phyloP scores from a whole-genome alignment of 2,888 invertebrate species.

The Torymus aiolomorphi region DNA sequence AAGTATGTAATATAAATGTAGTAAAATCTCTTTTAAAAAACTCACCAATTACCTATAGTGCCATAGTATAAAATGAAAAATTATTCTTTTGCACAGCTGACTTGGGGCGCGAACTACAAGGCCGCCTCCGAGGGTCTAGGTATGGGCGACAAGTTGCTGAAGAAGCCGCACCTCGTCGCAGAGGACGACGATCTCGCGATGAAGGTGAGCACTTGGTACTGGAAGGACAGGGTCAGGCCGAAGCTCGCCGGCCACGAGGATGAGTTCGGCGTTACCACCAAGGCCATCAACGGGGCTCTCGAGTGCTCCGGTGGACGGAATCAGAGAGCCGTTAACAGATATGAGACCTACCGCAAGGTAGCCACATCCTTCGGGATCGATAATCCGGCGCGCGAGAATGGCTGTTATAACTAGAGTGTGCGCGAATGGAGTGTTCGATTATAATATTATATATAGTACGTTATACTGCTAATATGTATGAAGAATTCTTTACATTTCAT shows the following conservation, averaged over 20 bases:
- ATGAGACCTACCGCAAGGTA: constrained; percentile 32
- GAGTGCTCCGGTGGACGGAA: constrained; percentile 19
- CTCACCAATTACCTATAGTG: no score
- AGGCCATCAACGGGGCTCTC: constrained; percentile 33
- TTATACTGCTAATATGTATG: no score
- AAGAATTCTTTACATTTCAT: no score
- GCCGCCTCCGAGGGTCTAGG: constrained; percentile 36
- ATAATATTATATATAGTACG: no score
- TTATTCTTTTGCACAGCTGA: constrained; percentile 13
- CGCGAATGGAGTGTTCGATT: no score
- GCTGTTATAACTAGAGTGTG: constrained; percentile 38
- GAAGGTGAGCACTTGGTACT: constrained; percentile 36
- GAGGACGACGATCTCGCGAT: constrained; percentile 14
- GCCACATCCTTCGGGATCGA: constrained; percentile 1
- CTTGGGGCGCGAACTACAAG: constrained; percentile 46
- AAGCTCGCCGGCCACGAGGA: neutral
- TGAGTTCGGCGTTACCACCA: constrained; percentile 33
- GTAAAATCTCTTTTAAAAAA: no score
- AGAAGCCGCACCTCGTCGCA: constrained; percentile 43
- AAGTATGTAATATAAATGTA: no score
- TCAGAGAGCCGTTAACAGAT: constrained; percentile 15
- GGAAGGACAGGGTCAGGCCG: constrained; percentile 22
- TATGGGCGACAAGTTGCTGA: constrained; percentile 24
- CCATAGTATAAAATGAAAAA: no score
- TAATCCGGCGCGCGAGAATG: constrained; percentile 27